Evolutionary conservation across 2,888 invertebrate genomes (phyloP).

Genomic region (Thelaira solivaga): DNA sequence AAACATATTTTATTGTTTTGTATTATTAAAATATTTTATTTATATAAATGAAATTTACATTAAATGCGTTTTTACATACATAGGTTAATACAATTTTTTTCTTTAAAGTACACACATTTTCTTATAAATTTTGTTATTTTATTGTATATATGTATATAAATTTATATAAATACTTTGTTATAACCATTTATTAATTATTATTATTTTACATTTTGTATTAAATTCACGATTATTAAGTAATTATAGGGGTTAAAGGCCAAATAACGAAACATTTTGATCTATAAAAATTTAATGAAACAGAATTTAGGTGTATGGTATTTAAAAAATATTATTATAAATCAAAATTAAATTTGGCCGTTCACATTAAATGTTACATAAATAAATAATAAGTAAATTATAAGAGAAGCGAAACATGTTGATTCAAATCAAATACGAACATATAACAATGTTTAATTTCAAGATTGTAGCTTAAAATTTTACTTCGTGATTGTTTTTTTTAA

Average conservation of each 20-base stretch:
- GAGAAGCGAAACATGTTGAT: not conserved
- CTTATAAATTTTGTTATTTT: conserved; percentile 21
- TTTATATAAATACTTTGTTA: conserved; percentile 45
- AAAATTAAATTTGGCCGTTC: too few species aligned
- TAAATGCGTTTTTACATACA: conserved; percentile 59
- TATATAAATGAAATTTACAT: too few species aligned
- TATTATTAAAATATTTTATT: too few species aligned
- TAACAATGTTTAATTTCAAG: conserved; percentile 21
- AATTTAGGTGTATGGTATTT: too few species aligned
- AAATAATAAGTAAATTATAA: not conserved
- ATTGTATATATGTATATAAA: conserved; percentile 42
- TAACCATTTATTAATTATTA: conserved; percentile 26
- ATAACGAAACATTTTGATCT: too few species aligned
- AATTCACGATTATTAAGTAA: conserved; percentile 32
- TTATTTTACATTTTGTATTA: conserved; percentile 56
- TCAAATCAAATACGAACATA: too few species aligned
- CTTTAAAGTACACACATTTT: conserved; percentile 8
- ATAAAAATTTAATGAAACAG: too few species aligned
- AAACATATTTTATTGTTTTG: too few species aligned
- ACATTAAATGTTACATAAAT: not conserved
- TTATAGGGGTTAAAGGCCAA: conserved; percentile 24
- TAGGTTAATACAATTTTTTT: not conserved
- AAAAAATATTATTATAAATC: conserved; percentile 46
- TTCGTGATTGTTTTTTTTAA: conserved; percentile 17
- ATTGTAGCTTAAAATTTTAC: conserved; percentile 33